Evolutionary conservation across 2,797 vertebrate species (phyloP).

Genomic region (Meriones psammophilus): DNA sequence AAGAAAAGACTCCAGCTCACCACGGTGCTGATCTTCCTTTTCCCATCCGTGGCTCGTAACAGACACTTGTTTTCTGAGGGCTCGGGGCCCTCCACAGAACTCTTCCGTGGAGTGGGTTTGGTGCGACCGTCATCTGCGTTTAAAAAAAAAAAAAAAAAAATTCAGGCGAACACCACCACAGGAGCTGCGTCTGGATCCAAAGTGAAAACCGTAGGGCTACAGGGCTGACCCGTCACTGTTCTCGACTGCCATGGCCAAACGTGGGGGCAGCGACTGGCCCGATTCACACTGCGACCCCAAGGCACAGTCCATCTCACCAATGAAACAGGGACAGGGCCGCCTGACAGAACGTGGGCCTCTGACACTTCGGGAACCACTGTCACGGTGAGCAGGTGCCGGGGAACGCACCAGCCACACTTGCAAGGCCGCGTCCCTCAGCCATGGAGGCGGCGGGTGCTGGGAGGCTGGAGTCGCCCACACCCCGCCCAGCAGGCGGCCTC

Average conservation of each 20-base stretch:
- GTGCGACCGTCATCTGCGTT: slow-evolving; percentile 94
- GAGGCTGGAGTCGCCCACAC: rapidly evolving
- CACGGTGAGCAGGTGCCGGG: background rate
- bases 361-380: background rate
- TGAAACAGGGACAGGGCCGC: background rate
- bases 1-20: slow-evolving; percentile 87
- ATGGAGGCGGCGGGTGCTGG: background rate
- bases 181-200: background rate
- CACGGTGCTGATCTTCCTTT: slow-evolving; percentile 99
- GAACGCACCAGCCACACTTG: background rate
- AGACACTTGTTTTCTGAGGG: slow-evolving; percentile 98
- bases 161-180: background rate
- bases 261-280: background rate
- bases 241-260: background rate
- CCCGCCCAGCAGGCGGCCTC: background rate
- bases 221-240: background rate
- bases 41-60: slow-evolving; percentile 97
- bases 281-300: background rate
- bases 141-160: background rate
- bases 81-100: slow-evolving; percentile 93
- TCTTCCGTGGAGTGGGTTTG: slow-evolving; percentile 96
- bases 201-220: background rate
- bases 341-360: background rate
- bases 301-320: background rate
- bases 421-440: background rate